Evolutionary conservation across 2,888 invertebrate genomes (phyloP).

Genomic region (Blomia tropicalis): DNA sequence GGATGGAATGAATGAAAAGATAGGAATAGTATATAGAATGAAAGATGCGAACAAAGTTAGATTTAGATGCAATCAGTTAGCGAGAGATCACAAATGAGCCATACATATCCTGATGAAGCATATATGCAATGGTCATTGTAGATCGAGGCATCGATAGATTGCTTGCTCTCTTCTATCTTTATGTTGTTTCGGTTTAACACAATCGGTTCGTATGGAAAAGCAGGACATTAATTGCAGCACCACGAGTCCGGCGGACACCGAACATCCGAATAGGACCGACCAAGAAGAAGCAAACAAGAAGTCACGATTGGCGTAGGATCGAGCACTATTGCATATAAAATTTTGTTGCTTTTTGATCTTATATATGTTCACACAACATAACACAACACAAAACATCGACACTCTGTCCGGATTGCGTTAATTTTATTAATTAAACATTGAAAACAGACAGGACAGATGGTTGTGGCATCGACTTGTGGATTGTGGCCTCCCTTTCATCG

Average conservation of each 20-base stretch:
- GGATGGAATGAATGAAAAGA: too few relatives aligned
- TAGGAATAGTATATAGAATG: too few relatives aligned
- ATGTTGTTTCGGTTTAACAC: too few relatives aligned
- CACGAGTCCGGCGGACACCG: too few relatives aligned
- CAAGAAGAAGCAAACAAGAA: neutral
- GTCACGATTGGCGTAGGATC: slow-evolving; percentile 14
- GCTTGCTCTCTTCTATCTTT: too few relatives aligned
- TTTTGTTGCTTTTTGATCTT: neutral
- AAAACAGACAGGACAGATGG: neutral
- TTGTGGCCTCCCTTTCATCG: too few relatives aligned
- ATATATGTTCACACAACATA: neutral
- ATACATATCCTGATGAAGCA: slow-evolving; percentile 4
- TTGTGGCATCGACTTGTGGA: too few relatives aligned
- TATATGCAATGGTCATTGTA: neutral
- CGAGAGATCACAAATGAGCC: too few relatives aligned
- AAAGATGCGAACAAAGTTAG: too few relatives aligned
- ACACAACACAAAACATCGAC: too few relatives aligned
- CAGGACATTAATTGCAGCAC: neutral
- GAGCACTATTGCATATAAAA: neutral
- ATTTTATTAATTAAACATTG: slow-evolving; percentile 10
- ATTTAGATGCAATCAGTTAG: too few relatives aligned
- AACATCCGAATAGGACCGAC: too few relatives aligned
- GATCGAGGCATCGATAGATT: slow-evolving; percentile 9
- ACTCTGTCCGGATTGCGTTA: neutral
- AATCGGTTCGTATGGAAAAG: slow-evolving; percentile 1